phyloP scores from a whole-genome alignment of 2,888 invertebrate genomes.

The Hirtodrosophila histrioides region DNA sequence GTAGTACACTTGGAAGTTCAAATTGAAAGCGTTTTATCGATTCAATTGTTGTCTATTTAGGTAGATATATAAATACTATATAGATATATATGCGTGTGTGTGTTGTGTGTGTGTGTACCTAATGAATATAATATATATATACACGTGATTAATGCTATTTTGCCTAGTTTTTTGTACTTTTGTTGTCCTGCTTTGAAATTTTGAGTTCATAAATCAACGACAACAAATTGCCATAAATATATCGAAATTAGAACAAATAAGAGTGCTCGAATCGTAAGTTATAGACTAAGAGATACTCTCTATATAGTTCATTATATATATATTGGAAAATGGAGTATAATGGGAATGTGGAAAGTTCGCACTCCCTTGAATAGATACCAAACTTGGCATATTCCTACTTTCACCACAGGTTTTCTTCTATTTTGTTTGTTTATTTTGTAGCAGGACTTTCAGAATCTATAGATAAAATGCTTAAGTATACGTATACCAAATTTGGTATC shows the following conservation, averaged over 20 bases:
- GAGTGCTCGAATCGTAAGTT: too few relatives aligned
- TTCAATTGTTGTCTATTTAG: slow-evolving; percentile 8
- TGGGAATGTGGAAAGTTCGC: too few relatives aligned
- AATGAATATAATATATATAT: slow-evolving; percentile 34
- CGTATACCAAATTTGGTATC: too few relatives aligned
- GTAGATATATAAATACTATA: slow-evolving; percentile 3
- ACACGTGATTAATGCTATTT: slow-evolving; percentile 63
- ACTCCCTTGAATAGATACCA: too few relatives aligned
- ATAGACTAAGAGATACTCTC: too few relatives aligned
- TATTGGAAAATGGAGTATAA: too few relatives aligned
- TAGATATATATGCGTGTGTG: neutral
- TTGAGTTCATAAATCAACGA: slow-evolving; percentile 34
- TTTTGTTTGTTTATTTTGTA: too few relatives aligned
- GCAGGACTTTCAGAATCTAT: too few relatives aligned
- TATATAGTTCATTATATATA: too few relatives aligned
- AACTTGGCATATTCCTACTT: too few relatives aligned
- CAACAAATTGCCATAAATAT: slow-evolving; percentile 22
- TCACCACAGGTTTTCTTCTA: too few relatives aligned
- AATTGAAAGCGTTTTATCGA: slow-evolving; percentile 58
- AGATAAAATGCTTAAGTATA: too few relatives aligned
- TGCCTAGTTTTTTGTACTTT: slow-evolving; percentile 17
- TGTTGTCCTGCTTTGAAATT: slow-evolving; percentile 17
- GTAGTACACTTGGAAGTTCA: slow-evolving; percentile 49
- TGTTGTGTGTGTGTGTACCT: neutral
- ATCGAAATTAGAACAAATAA: slow-evolving; percentile 6